Conservation (phyloP, 2,797 vertebrate genomes). For the Crenuchus spilurus region DNA sequence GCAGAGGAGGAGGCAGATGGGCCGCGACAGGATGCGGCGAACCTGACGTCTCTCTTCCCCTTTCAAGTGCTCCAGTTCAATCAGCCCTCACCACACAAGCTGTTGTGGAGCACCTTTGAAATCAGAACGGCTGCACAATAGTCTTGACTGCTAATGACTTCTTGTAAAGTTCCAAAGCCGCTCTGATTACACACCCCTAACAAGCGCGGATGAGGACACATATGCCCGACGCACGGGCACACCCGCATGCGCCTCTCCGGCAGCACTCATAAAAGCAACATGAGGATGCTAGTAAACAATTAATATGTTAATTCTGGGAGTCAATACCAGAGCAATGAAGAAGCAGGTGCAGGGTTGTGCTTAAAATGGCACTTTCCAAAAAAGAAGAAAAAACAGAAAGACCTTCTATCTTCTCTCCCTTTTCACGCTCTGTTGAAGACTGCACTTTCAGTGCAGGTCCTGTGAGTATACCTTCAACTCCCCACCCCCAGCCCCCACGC, state of each 20-base stretch:
- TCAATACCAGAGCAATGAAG: slow-evolving; percentile 58
- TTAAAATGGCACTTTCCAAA: slow-evolving; percentile 33
- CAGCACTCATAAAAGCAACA: slow-evolving; percentile 67
- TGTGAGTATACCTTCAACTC: slow-evolving; percentile 13
- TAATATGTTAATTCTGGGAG: slow-evolving; percentile 73
- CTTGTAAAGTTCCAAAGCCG: slow-evolving; percentile 83
- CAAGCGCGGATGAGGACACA: slow-evolving; percentile 53
- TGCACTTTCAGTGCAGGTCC: slow-evolving; percentile 19
- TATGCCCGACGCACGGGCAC: slow-evolving; percentile 30
- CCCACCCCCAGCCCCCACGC: background rate
- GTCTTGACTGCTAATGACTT: slow-evolving; percentile 85
- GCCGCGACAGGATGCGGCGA: slow-evolving; percentile 80
- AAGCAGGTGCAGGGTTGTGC: slow-evolving; percentile 54
- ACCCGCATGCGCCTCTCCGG: slow-evolving; percentile 56
- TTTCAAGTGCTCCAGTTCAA: slow-evolving; percentile 86
- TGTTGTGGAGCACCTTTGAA: slow-evolving; percentile 86
- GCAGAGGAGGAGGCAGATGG: slow-evolving; percentile 82
- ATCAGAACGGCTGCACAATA: slow-evolving; percentile 82
- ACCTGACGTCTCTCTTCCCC: slow-evolving; percentile 83
- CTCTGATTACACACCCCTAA: slow-evolving; percentile 77
- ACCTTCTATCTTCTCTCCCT: slow-evolving; percentile 4
- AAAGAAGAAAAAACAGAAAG: background rate
- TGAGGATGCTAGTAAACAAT: slow-evolving; percentile 72
- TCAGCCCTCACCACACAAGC: slow-evolving; percentile 82
- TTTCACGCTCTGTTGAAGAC: slow-evolving; percentile 38